Conservation (phyloP, 2,888 invertebrate genomes). For the Lasiommata megera region DNA sequence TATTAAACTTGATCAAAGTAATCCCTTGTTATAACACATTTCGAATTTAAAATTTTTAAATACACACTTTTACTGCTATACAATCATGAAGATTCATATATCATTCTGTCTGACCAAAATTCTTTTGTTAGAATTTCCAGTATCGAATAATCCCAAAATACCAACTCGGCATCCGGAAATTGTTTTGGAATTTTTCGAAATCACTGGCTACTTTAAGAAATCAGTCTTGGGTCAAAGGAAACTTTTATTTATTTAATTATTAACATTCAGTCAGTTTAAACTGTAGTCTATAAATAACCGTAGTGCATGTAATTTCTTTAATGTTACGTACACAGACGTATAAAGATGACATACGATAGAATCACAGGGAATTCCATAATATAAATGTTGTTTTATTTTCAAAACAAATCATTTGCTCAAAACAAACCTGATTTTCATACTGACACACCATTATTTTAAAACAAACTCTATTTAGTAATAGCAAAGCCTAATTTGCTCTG, state of each 20-base stretch:
- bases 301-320: constrained; percentile 16
- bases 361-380: constrained; percentile 55
- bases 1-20: constrained; percentile 73
- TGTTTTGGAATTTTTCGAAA: constrained; percentile 30
- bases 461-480: too few species aligned
- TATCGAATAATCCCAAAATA: not conserved
- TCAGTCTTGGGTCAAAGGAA: constrained; percentile 73
- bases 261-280: constrained; percentile 29
- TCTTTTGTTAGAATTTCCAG: not conserved
- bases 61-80: constrained; percentile 35
- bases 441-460: too few species aligned
- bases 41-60: constrained; percentile 10
- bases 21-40: constrained; percentile 62
- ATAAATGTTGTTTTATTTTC: not conserved
- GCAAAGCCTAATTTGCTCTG: too few species aligned
- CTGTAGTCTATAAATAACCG: constrained; percentile 13
- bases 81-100: constrained; percentile 31
- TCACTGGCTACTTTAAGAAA: constrained; percentile 42
- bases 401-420: too few species aligned
- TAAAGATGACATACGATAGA: constrained; percentile 32
- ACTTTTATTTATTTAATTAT: constrained; percentile 47
- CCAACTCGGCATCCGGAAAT: constrained; percentile 9
- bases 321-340: constrained; percentile 29
- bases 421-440: too few species aligned
- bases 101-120: not conserved